Percentiles rank a stretch among this genome's conserved stretches.
phyloP scores from a whole-genome alignment of 2,888 invertebrate genomes.

The Ophion ellenae region DNA sequence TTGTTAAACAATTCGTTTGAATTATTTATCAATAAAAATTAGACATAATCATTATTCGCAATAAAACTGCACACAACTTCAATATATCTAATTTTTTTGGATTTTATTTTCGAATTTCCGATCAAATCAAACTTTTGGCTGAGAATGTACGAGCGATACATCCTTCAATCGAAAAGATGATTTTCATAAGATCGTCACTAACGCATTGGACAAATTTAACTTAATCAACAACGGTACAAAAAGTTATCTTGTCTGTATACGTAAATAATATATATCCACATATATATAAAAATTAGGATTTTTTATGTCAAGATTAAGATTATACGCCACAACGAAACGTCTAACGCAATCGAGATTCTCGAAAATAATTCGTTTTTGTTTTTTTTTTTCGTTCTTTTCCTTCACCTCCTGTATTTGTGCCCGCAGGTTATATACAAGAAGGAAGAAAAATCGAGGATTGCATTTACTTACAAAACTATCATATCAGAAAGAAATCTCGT shows the following conservation, averaged over 20 bases:
- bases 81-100: too few species aligned
- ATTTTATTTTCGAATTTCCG: too few species aligned
- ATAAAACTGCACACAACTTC: neutral
- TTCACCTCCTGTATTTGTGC: neutral
- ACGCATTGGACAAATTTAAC: constrained; percentile 22
- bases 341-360: constrained; percentile 3
- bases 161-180: neutral
- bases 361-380: constrained; percentile 35
- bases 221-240: constrained; percentile 60
- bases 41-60: neutral
- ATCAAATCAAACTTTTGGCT: too few species aligned
- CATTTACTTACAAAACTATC: constrained; percentile 70
- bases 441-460: constrained; percentile 69
- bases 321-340: constrained; percentile 38
- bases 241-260: constrained; percentile 49
- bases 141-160: too few species aligned
- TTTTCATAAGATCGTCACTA: neutral
- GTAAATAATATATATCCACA: constrained; percentile 41
- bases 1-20: neutral
- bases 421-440: constrained; percentile 4
- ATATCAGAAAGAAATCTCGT: constrained; percentile 50
- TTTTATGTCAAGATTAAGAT: constrained; percentile 12
- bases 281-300: constrained; percentile 21
- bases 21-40: neutral
- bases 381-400: constrained; percentile 4